Base-by-base conservation (phyloP, 2,888 invertebrate genomes). In the Agriotes lineatus region DNA sequence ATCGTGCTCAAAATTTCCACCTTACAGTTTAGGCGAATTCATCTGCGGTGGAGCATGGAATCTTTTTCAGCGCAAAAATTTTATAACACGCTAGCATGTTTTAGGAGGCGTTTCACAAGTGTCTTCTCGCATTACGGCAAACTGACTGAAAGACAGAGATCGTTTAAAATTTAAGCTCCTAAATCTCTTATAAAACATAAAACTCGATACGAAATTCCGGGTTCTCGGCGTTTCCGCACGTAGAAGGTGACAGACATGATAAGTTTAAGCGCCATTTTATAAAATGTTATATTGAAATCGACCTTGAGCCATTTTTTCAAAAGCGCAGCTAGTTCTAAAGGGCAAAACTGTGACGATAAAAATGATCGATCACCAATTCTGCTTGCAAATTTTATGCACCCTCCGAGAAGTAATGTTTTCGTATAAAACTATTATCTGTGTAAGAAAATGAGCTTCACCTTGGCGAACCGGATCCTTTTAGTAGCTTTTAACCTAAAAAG, bases 321-420 rank as follows among this genome's bases (percentile, higher is more conserved):
- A 50, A 12, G 7, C 1, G 2, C 16, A 33, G 7, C 7, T 30
- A 18, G 12, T 19, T 30, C 18, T 56, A 45, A 48, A 19, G 18
- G 57, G 16, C 18, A 30, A 25, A 52, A 19, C 50, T 37, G 39
- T 42, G 50, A 35, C 33, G 30, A 30, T 20, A 54, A 39, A 56
- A 44, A 52, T 63, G 63, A 63, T 63, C 30, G 54, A 63, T 63
- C 44, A 39, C 12, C 18, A 39, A 42, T 48, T 57, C 45, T 57
- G 12, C 39, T 45, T 44, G 22, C 16, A 64, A 63, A 63, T 52
- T 39, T 54, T 63, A 63, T 63, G 63, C 63, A 63, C 63, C 44
- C 63, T 61, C 25, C 50, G n/a, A 18, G 25, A 39, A 39, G 35
- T 50, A 52, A 42, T 48, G 39, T 50, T 61, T 50, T 61, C 61